Evolutionary conservation across 2,888 invertebrate genomes (phyloP).

Genomic region (Tetragonisca angustula): DNA sequence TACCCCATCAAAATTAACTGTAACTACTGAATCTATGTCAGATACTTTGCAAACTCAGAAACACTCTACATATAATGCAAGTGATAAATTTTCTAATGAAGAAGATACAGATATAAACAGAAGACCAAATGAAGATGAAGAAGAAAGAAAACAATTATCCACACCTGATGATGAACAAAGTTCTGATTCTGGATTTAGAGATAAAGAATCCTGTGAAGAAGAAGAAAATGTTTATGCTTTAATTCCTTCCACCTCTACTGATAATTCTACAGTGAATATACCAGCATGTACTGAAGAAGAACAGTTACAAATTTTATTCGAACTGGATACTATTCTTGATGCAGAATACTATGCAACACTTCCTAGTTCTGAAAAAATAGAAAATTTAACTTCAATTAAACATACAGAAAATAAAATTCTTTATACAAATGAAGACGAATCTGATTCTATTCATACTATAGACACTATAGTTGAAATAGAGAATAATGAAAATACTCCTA

Average conservation of each 20-base stretch:
- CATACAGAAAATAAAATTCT: slow-evolving; percentile 1
- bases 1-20: slow-evolving; percentile 56
- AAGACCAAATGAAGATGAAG: slow-evolving; percentile 81
- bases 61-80: slow-evolving; percentile 73
- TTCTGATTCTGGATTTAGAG: slow-evolving; percentile 85
- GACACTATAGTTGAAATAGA: slow-evolving; percentile 29
- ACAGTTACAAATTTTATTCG: slow-evolving; percentile 79
- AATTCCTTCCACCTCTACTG: slow-evolving; percentile 43
- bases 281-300: slow-evolving; percentile 78
- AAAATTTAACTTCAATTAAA: slow-evolving; percentile 33
- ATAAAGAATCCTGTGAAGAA: slow-evolving; percentile 84
- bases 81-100: slow-evolving; percentile 73
- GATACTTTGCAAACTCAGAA: slow-evolving; percentile 75
- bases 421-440: slow-evolving; percentile 23
- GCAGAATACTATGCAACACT: slow-evolving; percentile 79
- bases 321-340: slow-evolving; percentile 80
- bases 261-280: slow-evolving; percentile 49
- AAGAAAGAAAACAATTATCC: slow-evolving; percentile 83
- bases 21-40: slow-evolving; percentile 67
- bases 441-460: slow-evolving; percentile 22
- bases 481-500: slow-evolving; percentile 3
- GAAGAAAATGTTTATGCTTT: slow-evolving; percentile 78
- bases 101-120: slow-evolving; percentile 73
- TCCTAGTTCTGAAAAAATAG: slow-evolving; percentile 68
- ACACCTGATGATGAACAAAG: slow-evolving; percentile 85